Evolutionary conservation across 2,113 vertebrate genomes (phyloP).

Genomic region (Boleophthalmus pectinirostris): DNA sequence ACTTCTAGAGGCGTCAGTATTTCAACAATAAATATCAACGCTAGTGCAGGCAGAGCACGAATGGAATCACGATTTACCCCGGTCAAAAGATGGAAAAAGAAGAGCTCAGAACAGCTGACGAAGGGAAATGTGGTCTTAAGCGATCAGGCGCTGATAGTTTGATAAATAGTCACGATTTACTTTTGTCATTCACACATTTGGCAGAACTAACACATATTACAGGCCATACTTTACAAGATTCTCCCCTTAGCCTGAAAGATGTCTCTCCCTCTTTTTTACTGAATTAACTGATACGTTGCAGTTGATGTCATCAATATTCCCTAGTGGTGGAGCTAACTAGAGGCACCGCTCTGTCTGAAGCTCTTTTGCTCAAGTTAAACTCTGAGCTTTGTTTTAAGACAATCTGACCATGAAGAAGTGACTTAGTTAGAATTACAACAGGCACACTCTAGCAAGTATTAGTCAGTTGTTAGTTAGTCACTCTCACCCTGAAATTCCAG

Average conservation of each 20-base stretch:
- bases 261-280: background rate
- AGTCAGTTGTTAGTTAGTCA: too few relatives aligned
- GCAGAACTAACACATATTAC: conserved; percentile 1
- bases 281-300: too few relatives aligned
- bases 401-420: too few relatives aligned
- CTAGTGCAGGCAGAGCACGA: background rate
- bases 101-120: background rate
- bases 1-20: background rate
- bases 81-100: conserved; percentile 13
- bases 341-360: too few relatives aligned
- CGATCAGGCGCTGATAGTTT: conserved; percentile 32
- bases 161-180: conserved; percentile 46
- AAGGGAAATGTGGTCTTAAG: conserved; percentile 15
- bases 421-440: too few relatives aligned
- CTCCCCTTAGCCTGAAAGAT: background rate
- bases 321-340: too few relatives aligned
- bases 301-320: too few relatives aligned
- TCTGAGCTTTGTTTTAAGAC: too few relatives aligned
- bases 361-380: too few relatives aligned
- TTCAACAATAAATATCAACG: background rate
- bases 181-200: conserved; percentile 38
- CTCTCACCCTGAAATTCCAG: too few relatives aligned
- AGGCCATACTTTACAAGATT: background rate
- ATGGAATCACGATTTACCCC: conserved; percentile 5
- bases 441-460: too few relatives aligned